These are phyloP conservation scores for Hipposideros larvatus DNA, from an alignment of 2,797 vertebrate species.

Conservation along the genomic window DNA sequence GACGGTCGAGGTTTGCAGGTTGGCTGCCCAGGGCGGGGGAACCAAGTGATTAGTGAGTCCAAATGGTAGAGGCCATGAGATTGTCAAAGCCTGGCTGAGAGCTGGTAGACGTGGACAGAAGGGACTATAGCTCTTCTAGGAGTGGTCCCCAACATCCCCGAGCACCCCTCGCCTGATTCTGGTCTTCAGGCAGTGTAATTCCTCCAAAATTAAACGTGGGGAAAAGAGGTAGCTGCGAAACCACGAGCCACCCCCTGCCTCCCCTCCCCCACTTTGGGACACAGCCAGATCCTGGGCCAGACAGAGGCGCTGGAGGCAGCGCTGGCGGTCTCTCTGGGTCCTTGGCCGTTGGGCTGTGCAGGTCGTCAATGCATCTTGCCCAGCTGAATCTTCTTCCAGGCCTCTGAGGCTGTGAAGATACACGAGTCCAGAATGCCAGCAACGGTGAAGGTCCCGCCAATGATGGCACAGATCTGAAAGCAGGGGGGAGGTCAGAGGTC, in stretches of 20 bases:
- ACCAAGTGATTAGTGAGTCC: slow-evolving; percentile 72
- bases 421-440: slow-evolving; percentile 99
- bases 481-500: slow-evolving; percentile 24
- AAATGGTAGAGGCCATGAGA: slow-evolving; percentile 61
- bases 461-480: slow-evolving; percentile 97
- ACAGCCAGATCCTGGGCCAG: slow-evolving; percentile 82
- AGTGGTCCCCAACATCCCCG: neutral
- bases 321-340: slow-evolving; percentile 77
- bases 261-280: slow-evolving; percentile 75
- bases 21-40: slow-evolving; percentile 61
- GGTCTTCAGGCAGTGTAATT: slow-evolving; percentile 80
- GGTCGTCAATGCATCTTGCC: slow-evolving; percentile 94
- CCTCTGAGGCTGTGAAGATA: slow-evolving; percentile 99
- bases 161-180: neutral
- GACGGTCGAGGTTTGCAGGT: neutral
- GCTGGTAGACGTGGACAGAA: neutral
- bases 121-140: neutral
- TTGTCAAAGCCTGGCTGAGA: slow-evolving; percentile 71
- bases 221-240: slow-evolving; percentile 84
- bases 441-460: slow-evolving; percentile 98
- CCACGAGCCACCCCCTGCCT: slow-evolving; percentile 68
- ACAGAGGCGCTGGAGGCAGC: slow-evolving; percentile 73
- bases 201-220: slow-evolving; percentile 73
- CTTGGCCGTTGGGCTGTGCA: slow-evolving; percentile 45
- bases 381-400: slow-evolving; percentile 99